Conservation (phyloP, 2,888 invertebrate genomes). For the Nasonovia ribisnigri region DNA sequence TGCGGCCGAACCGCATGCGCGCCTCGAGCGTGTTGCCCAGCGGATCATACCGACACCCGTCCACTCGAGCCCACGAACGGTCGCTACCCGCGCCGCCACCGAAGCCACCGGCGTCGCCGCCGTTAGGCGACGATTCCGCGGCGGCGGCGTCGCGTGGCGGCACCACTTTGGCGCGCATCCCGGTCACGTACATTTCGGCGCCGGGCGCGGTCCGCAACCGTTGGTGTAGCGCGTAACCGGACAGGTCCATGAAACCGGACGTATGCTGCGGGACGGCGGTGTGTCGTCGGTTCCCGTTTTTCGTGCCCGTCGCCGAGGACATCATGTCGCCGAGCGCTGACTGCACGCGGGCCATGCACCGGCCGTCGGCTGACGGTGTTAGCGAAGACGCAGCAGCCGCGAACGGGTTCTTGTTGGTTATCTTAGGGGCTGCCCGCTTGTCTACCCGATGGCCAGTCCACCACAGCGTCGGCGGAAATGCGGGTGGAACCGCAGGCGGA, state of each 20-base stretch:
- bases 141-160: conserved; percentile 69
- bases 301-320: conserved; percentile 10
- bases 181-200: conserved; percentile 79
- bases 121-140: conserved; percentile 67
- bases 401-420: conserved; percentile 38
- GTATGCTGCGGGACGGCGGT: conserved; percentile 41
- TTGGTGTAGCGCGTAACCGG: conserved; percentile 77
- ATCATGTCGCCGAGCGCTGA: conserved; percentile 63
- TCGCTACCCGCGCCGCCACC: conserved; percentile 81
- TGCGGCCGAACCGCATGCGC: conserved; percentile 50
- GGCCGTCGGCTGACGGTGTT: conserved; percentile 13
- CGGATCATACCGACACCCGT: conserved; percentile 81
- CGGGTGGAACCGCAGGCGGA: background rate
- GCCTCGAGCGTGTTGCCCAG: conserved; percentile 52
- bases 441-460: background rate
- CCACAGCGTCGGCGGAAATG: background rate
- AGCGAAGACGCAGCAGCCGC: background rate
- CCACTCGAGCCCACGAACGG: conserved; percentile 74
- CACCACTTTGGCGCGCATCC: conserved; percentile 79
- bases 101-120: conserved; percentile 79
- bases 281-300: conserved; percentile 29
- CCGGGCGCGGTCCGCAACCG: conserved; percentile 75
- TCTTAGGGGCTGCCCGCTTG: conserved; percentile 34
- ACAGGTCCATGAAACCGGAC: conserved; percentile 65
- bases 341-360: conserved; percentile 64